Evolutionary conservation across 2,113 vertebrate species (phyloP).

Genomic region (Ovis canadensis): DNA sequence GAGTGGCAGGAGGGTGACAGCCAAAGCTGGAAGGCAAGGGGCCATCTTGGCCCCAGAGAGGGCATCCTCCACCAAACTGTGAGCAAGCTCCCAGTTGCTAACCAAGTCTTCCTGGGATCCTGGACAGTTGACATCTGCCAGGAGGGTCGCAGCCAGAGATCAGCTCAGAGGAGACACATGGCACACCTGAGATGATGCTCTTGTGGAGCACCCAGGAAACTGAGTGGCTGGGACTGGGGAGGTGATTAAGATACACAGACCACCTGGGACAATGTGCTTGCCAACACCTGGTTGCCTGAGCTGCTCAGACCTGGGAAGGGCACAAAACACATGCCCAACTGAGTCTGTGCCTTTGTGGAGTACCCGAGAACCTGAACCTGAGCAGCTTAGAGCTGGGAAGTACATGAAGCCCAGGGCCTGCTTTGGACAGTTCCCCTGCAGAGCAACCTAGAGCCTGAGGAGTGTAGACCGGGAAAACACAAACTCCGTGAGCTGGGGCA

Average conservation of each 20-base stretch:
- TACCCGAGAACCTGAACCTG: background rate
- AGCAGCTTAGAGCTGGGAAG: background rate
- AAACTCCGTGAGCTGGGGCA: background rate
- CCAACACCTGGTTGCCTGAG: background rate
- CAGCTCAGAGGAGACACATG: background rate
- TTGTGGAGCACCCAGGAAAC: background rate
- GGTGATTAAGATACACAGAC: background rate
- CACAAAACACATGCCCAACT: background rate
- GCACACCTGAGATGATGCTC: accelerated
- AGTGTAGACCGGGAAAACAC: accelerated
- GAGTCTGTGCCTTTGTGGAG: background rate
- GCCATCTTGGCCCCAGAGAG: background rate
- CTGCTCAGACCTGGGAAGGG: background rate
- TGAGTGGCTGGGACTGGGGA: accelerated
- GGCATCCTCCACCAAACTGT: background rate
- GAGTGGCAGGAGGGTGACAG: accelerated
- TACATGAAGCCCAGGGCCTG: background rate
- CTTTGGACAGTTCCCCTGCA: background rate
- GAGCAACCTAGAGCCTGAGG: background rate
- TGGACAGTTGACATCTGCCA: background rate
- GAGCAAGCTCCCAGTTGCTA: background rate
- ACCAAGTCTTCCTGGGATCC: background rate
- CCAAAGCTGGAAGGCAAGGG: background rate
- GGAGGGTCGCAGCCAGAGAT: background rate
- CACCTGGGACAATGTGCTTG: background rate